Evolutionary conservation across 2,113 vertebrate genomes (phyloP), one percentile per base, ranked within the genome.

Genomic region (Hydropotes inermis): DNA sequence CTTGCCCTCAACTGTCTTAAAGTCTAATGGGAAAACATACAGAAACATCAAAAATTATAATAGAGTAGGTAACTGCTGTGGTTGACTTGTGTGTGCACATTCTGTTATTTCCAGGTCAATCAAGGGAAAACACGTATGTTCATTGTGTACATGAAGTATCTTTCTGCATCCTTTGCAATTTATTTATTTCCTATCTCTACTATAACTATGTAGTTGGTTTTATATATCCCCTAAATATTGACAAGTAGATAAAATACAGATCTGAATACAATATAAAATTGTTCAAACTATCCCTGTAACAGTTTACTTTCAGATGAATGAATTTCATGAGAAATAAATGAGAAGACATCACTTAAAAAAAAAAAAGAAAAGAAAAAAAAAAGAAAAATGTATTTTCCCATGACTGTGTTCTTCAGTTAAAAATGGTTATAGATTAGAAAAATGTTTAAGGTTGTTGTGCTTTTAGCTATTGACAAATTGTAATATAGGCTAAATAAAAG

Each of bases 351-450:
- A n/a, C n/a, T n/a, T n/a, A n/a, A n/a, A n/a, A n/a, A n/a, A n/a
- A n/a, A n/a, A n/a, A n/a, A n/a, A n/a, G n/a, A n/a, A n/a, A n/a
- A n/a, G n/a, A n/a, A n/a, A n/a, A n/a, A n/a, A n/a, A n/a, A n/a
- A n/a, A 89, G 88, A 50, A 89, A 89, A 97, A 92, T 97, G 79
- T 97, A 50, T 97, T 98, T 97, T 93, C 96, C 67, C 33, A 39
- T 52, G 90, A 97, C 81, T 97, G 47, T 88, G 94, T 96, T 98
- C 87, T 97, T 39, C 79, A 58, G 57, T 95, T 98, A 98, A 98
- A 87, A 98, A 96, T 87, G n/a, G 15, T 74, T 97, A 45, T 58
- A 96, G 89, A 98, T 98, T 97, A 98, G 92, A 98, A 85, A 85
- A 17, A 58, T 76, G 91, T 98, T 98, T 97, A 98, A 92, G 28